Evolutionary conservation across 1,140 invertebrate genomes (phyloP).

Genomic region (Matsumurasca onukii): DNA sequence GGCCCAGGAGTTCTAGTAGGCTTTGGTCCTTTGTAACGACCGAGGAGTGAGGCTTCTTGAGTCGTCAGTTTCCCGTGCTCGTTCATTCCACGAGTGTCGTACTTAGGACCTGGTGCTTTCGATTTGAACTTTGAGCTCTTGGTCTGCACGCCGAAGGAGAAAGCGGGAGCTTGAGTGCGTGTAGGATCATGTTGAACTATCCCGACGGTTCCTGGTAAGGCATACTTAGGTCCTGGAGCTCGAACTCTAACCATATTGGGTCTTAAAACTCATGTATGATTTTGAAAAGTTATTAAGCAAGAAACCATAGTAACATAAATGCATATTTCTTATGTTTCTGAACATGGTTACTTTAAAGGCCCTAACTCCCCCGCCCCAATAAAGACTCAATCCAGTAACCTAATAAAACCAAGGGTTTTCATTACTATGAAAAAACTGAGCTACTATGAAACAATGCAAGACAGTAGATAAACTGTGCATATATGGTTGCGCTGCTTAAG

Average conservation of each 20-base stretch:
- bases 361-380: too few species aligned
- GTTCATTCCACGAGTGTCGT: conserved; percentile 4
- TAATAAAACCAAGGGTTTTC: too few species aligned
- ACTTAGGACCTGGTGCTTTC: conserved; percentile 3
- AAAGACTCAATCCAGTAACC: too few species aligned
- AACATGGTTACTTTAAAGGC: too few species aligned
- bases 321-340: too few species aligned
- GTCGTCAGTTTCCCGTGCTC: neutral
- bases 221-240: neutral
- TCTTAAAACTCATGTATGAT: too few species aligned
- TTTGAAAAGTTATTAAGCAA: too few species aligned
- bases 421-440: too few species aligned
- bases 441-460: too few species aligned
- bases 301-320: too few species aligned
- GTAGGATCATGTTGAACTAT: neutral
- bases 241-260: conserved; percentile 6
- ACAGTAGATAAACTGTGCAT: too few species aligned
- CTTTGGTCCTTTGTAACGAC: neutral
- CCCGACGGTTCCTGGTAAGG: neutral
- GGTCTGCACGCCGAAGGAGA: conserved; percentile 1
- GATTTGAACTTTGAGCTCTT: neutral
- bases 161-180: neutral
- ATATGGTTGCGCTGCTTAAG: too few species aligned
- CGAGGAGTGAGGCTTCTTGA: neutral
- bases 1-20: neutral